Evolutionary conservation across 2,797 vertebrate species (phyloP).

Genomic region (Momotus momota): DNA sequence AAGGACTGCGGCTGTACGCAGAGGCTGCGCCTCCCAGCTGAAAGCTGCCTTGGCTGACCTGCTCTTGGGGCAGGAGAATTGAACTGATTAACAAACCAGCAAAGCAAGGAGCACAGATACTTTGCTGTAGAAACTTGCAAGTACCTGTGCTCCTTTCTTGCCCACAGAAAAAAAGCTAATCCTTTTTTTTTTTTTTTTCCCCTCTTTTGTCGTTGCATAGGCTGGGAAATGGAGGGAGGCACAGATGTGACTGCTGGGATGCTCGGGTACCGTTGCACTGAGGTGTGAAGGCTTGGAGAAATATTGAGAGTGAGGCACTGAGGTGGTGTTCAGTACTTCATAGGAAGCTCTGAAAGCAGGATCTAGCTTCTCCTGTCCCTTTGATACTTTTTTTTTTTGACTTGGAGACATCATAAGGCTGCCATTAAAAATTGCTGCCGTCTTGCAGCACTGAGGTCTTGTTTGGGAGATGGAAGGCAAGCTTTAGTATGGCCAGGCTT

Average conservation of each 20-base stretch:
- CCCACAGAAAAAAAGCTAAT: background rate
- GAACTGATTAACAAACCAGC: background rate
- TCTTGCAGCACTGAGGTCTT: background rate
- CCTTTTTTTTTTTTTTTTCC: rapidly evolving
- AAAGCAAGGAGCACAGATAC: background rate
- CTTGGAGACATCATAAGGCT: background rate
- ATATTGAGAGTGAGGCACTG: background rate
- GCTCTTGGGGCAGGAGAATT: background rate
- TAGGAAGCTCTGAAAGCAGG: background rate
- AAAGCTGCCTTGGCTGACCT: background rate
- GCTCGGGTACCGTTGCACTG: background rate
- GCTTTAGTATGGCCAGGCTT: background rate
- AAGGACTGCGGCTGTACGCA: background rate
- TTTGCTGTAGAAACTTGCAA: background rate
- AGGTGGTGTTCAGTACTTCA: background rate
- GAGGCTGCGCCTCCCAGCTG: background rate
- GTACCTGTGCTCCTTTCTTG: background rate
- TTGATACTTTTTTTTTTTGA: background rate
- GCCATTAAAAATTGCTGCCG: background rate
- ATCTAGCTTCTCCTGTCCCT: background rate
- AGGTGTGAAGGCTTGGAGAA: background rate
- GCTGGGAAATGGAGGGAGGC: background rate
- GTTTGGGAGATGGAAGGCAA: background rate
- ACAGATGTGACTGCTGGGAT: background rate
- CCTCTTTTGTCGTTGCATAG: background rate